These are phyloP conservation scores for Brachionus sp. DNA, from an alignment of 1,140 invertebrate species.

Conservation along the genomic window DNA sequence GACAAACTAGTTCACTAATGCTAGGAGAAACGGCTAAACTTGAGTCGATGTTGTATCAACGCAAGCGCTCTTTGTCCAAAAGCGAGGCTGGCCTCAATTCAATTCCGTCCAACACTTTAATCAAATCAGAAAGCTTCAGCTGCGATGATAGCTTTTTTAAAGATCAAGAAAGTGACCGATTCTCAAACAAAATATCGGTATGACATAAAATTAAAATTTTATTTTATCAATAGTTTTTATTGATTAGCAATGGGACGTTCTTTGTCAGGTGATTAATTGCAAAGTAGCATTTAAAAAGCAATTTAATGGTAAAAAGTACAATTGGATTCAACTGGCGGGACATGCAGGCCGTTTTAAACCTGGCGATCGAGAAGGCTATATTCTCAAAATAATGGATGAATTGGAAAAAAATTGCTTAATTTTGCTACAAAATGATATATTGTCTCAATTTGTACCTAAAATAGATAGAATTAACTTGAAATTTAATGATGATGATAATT, in stretches of 20 bases:
- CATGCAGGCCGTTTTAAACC: slow-evolving; percentile 43
- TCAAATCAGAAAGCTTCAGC: slow-evolving; percentile 3
- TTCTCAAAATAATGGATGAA: slow-evolving; percentile 30
- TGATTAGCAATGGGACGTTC: slow-evolving; percentile 14
- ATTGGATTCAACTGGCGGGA: slow-evolving; percentile 45
- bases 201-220: background rate
- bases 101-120: background rate
- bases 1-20: background rate
- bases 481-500: slow-evolving; percentile 1
- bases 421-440: slow-evolving; percentile 22
- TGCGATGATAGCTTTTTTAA: background rate
- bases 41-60: background rate
- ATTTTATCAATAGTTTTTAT: background rate
- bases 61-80: slow-evolving; percentile 1
- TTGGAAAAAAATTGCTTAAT: background rate
- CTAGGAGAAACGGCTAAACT: background rate
- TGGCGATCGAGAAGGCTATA: slow-evolving; percentile 7
- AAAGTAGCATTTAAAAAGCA: slow-evolving; percentile 45
- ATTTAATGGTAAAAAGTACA: slow-evolving; percentile 35
- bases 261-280: slow-evolving; percentile 26
- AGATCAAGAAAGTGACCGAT: background rate
- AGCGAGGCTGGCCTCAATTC: background rate
- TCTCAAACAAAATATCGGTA: background rate
- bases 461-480: slow-evolving; percentile 7
- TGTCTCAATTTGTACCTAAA: slow-evolving; percentile 32